Evolutionary conservation across 2,113 vertebrate species (phyloP), one percentile per base, ranked within the genome.

Genomic region (Phrynocephalus versicolor): DNA sequence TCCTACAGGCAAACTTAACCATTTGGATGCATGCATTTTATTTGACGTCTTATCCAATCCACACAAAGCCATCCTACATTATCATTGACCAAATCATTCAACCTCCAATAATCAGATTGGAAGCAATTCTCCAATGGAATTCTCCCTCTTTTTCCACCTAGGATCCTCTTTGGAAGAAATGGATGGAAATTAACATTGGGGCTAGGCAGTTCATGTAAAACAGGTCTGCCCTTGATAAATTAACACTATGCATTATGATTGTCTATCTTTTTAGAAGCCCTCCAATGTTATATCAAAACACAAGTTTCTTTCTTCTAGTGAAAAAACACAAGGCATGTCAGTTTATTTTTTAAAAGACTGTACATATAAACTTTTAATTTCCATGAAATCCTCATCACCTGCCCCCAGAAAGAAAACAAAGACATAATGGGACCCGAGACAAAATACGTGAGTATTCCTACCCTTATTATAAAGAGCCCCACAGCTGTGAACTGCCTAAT

Each of bases 381-480:
- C 21, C 23, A 33, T 27, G 78, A 37, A 35, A 27, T 85, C 57
- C 30, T 1, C 3, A 51, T 60, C 33, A 45, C 19, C 72, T 2
- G 27, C 39, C 75, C 35, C 45, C 79, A 65, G n/a, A 71, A 72
- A 83, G 65, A 60, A 82, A 39, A n/a, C 81, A 67, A 79, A 80
- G 67, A 58, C 82, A 88, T 73, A 67, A 88, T 79, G 86, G 88
- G 81, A 90, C 75, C 82, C 62, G 64, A 88, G 88, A 84, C 88
- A 83, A 90, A 92, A 64, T 1, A 0, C 82, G 91, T 89, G 87
- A 89, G 90, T 70, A 81, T 86, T 89, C 90, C 83, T 84, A 77
- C 90, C 87, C 84, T 89, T 88, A 80, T 92, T 92, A 94, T 86
- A 90, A 92, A 85, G 69, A 93, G 35, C 64, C 93, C 93, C 88